Conservation (phyloP, 23 tunicate species). For the Trididemnum nubilum region DNA sequence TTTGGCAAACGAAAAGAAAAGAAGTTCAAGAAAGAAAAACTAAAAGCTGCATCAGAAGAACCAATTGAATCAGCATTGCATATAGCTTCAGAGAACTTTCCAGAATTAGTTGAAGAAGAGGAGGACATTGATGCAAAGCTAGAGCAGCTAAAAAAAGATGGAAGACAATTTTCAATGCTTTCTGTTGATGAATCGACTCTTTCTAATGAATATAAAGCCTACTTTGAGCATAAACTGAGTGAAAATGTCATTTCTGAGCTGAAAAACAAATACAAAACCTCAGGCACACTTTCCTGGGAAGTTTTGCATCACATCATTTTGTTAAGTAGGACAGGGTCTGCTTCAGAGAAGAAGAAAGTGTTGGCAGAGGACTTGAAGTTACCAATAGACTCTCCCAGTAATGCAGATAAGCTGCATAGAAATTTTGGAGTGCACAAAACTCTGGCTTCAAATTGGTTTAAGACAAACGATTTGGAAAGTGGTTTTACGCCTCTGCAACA, state of each 20-base stretch:
- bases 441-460: constrained; percentile 18
- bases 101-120: background rate
- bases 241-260: background rate
- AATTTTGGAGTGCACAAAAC: constrained; percentile 3
- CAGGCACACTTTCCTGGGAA: constrained; percentile 16
- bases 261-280: background rate
- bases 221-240: background rate
- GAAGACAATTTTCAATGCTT: background rate
- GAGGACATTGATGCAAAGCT: background rate
- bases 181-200: background rate
- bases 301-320: background rate
- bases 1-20: too few relatives aligned
- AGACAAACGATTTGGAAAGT: background rate
- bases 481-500: constrained; percentile 10
- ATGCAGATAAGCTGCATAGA: background rate
- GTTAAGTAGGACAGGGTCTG: background rate
- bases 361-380: background rate
- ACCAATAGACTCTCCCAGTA: background rate
- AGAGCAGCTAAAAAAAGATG: background rate
- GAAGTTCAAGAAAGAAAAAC: too few relatives aligned
- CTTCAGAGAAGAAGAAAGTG: background rate
- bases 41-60: too few relatives aligned
- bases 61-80: too few relatives aligned
- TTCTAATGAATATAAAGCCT: background rate
- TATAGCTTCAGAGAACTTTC: too few relatives aligned